phyloP scores from a whole-genome alignment of 2,888 invertebrate species.

The Himalopsyche kuldschensis region DNA sequence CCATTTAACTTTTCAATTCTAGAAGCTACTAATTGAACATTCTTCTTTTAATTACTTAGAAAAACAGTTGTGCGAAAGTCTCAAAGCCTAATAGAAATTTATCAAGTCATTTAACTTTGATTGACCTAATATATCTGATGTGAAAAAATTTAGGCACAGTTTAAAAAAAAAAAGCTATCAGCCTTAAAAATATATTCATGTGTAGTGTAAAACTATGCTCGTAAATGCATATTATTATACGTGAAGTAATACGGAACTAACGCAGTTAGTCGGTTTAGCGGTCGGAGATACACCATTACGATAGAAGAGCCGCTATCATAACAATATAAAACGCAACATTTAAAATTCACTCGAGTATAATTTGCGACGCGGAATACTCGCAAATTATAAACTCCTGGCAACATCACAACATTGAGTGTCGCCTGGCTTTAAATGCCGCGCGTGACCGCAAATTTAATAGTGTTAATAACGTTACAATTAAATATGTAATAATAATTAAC shows the following conservation, averaged over 20 bases:
- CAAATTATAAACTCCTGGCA: not conserved
- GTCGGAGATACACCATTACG: not conserved
- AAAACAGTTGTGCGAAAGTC: not conserved
- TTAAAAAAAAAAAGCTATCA: not conserved
- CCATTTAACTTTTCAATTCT: too few relatives aligned
- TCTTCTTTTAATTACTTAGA: not conserved
- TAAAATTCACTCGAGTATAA: not conserved
- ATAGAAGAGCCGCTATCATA: not conserved
- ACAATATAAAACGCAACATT: not conserved
- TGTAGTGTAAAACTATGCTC: not conserved
- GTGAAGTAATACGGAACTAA: not conserved
- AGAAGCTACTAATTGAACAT: too few relatives aligned
- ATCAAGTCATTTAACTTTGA: too few relatives aligned
- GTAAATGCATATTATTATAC: not conserved
- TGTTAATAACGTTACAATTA: not conserved
- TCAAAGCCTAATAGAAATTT: too few relatives aligned
- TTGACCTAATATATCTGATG: not conserved
- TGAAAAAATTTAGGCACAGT: not conserved
- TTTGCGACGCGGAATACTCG: not conserved
- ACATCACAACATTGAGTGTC: not conserved
- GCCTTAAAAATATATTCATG: not conserved
- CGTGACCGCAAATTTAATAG: not conserved
- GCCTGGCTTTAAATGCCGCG: too few relatives aligned
- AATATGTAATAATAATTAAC: not conserved
- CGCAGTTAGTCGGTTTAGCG: not conserved